Evolutionary conservation across 2,797 vertebrate genomes (phyloP).

Genomic region (Chromis chromis): DNA sequence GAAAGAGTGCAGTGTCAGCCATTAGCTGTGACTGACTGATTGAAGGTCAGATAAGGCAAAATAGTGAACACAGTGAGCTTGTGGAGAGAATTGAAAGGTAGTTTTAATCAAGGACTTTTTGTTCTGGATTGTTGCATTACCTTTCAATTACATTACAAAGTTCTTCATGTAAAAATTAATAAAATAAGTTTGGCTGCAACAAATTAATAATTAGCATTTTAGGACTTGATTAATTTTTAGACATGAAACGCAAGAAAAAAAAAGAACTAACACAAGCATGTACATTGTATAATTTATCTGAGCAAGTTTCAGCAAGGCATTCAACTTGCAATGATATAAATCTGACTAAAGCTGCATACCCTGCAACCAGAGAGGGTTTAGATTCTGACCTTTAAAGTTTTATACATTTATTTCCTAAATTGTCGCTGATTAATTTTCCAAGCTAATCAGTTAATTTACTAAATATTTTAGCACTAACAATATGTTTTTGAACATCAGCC

Average conservation of each 20-base stretch:
- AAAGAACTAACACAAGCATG: not conserved
- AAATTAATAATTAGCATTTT: not conserved
- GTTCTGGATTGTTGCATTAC: not conserved
- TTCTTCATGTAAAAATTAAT: not conserved
- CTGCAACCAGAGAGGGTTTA: not conserved
- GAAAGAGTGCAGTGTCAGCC: conserved; percentile 27
- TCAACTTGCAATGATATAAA: not conserved
- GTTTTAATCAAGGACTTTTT: conserved; percentile 9
- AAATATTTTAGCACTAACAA: not conserved
- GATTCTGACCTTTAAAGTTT: no score
- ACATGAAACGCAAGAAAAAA: not conserved
- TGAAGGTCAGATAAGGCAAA: conserved; percentile 44
- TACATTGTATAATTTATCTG: not conserved
- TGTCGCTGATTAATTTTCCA: not conserved
- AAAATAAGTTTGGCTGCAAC: not conserved
- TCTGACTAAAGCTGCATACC: not conserved
- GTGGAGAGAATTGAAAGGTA: not conserved
- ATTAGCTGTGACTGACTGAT: conserved; percentile 53
- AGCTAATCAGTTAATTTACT: not conserved
- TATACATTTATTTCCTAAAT: not conserved
- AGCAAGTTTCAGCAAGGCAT: not conserved
- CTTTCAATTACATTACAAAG: not conserved
- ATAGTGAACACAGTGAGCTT: conserved; percentile 20
- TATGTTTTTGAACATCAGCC: not conserved
- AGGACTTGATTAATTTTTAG: not conserved